Percentiles rank a stretch among this genome's conserved stretches.
Conservation (phyloP, 2,888 invertebrate genomes). For the Lysandra coridon region DNA sequence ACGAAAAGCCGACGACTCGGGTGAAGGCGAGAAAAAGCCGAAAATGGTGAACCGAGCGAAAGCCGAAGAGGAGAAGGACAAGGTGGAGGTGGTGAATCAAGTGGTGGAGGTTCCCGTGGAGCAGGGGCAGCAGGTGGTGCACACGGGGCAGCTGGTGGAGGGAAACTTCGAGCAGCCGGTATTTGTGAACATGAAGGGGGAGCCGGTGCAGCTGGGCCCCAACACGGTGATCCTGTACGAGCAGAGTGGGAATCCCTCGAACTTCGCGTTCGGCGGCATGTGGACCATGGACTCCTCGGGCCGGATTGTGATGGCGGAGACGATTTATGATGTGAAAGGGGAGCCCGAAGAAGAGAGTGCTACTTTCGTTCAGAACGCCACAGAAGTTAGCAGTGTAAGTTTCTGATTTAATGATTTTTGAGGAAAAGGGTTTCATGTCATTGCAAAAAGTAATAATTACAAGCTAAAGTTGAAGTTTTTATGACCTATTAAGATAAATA, state of each 20-base stretch:
- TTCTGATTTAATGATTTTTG: neutral
- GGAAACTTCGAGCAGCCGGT: constrained; percentile 76
- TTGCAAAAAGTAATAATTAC: constrained; percentile 1
- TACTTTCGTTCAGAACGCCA: constrained; percentile 67
- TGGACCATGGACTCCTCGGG: constrained; percentile 77
- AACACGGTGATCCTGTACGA: constrained; percentile 77
- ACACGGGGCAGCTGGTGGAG: constrained; percentile 71
- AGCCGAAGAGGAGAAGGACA: constrained; percentile 64
- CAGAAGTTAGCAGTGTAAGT: constrained; percentile 69
- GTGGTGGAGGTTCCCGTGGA: constrained; percentile 74
- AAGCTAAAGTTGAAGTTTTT: no score
- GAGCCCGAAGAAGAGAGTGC: constrained; percentile 70
- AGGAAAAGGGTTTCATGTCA: neutral
- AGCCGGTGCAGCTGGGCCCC: constrained; percentile 73
- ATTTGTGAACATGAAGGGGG: constrained; percentile 76
- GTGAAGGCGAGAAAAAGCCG: constrained; percentile 69
- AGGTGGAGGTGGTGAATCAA: constrained; percentile 69
- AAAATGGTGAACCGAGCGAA: constrained; percentile 65
- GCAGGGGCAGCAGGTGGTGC: constrained; percentile 73
- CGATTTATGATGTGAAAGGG: constrained; percentile 76
- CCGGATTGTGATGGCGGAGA: constrained; percentile 76
- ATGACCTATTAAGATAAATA: no score
- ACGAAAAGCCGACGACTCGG: constrained; percentile 71
- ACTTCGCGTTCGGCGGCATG: constrained; percentile 76
- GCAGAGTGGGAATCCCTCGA: constrained; percentile 72